Evolutionary conservation across 2,113 vertebrate genomes (phyloP), one percentile per base, ranked within the genome.

Genomic region (Onychostoma macrolepis): DNA sequence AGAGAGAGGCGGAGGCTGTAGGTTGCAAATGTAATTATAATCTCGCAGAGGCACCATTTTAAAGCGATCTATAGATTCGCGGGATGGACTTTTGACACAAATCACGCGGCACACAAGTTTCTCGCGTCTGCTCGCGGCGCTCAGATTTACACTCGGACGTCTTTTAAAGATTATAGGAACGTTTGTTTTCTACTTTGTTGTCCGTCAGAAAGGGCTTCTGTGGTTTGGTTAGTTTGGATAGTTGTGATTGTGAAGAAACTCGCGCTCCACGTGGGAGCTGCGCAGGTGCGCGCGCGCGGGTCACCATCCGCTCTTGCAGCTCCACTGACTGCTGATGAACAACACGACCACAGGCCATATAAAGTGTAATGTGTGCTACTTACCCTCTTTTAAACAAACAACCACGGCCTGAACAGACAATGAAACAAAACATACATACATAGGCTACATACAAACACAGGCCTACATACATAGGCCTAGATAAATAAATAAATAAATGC

Each of bases 21-120:
- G 94, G 94, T 94, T 95, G 93, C 93, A 94, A 95, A 95, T 94
- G 94, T 95, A 94, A 95, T 95, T 95, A 95, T 94, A 94, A 95
- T 95, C 93, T 90, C 92, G 90, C 93, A 89, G 17, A 53, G 93
- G 93, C 93, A 92, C 95, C 94, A 95, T 95, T 96, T 96, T 95
- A 95, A 94, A 94, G 89, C 91, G 89, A 88, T 86, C 91, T 58
- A 75, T 58, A 93, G 93, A 92, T 94, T 93, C 82, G 50, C 72
- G 82, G 85, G 74, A 84, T 74, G 65, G 48, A 65, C 82, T 50
- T 74, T 6, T 86, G 86, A 56, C 41, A 6, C 71, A 56, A 24
- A n/a, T 41, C 33, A 45, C 38, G 48, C 48, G 0, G 2, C 19
- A 24, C 11, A 13, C 43, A 72, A 79, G 50, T 83, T 81, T 33